These are phyloP conservation scores for Callorhinus ursinus DNA, from an alignment of 2,113 vertebrate species.

Conservation along the genomic window DNA sequence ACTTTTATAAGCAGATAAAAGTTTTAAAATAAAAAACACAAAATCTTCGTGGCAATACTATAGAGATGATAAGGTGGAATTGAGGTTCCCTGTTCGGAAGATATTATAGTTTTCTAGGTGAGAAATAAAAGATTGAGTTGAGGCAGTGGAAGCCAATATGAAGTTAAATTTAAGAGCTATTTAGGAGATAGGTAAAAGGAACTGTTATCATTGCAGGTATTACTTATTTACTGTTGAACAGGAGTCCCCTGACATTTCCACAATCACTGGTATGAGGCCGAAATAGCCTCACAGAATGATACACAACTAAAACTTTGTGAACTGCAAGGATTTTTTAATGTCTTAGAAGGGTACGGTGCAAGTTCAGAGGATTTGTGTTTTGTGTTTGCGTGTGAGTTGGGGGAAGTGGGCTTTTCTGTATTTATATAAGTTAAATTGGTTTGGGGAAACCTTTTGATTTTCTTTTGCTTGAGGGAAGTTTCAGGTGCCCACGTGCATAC, in stretches of 20 bases:
- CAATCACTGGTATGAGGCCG: not conserved
- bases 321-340: not conserved
- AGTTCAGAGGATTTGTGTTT: not conserved
- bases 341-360: not conserved
- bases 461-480: not conserved
- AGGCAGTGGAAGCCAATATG: not conserved
- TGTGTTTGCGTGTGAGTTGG: not conserved
- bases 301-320: not conserved
- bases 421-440: not conserved
- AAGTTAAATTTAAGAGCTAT: conserved; percentile 23
- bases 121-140: not conserved
- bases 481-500: not conserved
- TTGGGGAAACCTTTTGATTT: not conserved
- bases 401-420: not conserved
- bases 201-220: not conserved
- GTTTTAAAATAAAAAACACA: not conserved
- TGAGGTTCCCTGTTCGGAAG: not conserved
- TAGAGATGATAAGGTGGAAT: not conserved
- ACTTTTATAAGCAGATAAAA: not conserved
- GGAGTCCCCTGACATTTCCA: not conserved
- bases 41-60: not conserved
- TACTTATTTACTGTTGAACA: not conserved
- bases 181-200: not conserved
- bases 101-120: not conserved
- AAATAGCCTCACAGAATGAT: not conserved